Evolutionary conservation across 2,888 invertebrate genomes (phyloP).

Genomic region (Drosophila kambysellisi): DNA sequence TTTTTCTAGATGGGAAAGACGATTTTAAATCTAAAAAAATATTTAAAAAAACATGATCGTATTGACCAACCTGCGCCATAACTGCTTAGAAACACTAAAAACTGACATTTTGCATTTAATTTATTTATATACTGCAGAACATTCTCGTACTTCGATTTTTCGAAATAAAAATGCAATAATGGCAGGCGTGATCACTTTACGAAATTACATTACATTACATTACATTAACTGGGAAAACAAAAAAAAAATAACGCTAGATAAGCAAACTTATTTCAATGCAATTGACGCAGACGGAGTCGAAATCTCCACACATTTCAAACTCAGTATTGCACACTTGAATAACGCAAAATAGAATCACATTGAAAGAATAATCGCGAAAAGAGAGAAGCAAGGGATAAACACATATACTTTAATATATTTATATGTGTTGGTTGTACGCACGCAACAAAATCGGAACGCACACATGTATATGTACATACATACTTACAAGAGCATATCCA

Average conservation of each 20-base stretch:
- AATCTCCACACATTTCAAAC: neutral
- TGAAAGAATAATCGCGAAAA: neutral
- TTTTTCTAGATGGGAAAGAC: too few species aligned
- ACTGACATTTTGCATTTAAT: neutral
- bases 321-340: neutral
- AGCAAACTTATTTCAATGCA: neutral
- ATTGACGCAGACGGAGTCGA: neutral
- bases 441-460: too few species aligned
- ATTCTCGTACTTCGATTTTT: too few species aligned
- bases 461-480: neutral
- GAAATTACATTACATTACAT: too few species aligned
- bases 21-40: neutral
- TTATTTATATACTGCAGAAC: neutral
- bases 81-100: neutral
- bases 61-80: neutral
- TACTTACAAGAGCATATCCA: neutral
- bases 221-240: neutral
- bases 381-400: neutral
- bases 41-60: neutral
- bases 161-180: too few species aligned
- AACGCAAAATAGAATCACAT: constrained; percentile 2
- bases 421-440: too few species aligned
- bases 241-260: neutral
- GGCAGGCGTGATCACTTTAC: too few species aligned
- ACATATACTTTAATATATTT: too few species aligned